Conservation (phyloP, 2,113 vertebrate genomes). For the Cryptomyrus ogoouensis region DNA sequence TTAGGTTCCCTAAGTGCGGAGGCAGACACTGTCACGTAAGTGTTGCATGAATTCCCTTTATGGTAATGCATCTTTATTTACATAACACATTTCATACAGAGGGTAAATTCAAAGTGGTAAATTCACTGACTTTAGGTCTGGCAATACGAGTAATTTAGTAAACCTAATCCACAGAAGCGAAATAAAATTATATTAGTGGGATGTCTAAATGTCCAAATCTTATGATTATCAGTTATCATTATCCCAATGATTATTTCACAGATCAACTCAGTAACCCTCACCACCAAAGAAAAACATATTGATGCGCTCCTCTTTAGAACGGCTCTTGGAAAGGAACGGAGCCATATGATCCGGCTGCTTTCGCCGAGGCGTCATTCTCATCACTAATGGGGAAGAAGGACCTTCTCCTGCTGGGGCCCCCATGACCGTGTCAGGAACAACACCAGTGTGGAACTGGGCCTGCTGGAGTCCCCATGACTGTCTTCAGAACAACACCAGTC, state of each 20-base stretch:
- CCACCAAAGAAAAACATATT: no score
- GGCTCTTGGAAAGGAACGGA: no score
- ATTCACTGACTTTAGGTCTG: not conserved
- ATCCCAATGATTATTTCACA: not conserved
- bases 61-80: no score
- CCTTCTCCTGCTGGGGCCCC: not conserved
- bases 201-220: not conserved
- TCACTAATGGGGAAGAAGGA: not conserved
- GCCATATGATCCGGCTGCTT: not conserved
- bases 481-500: not conserved
- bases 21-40: no score
- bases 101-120: not conserved
- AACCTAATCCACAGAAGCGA: not conserved
- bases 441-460: no score
- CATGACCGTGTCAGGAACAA: no score
- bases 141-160: not conserved
- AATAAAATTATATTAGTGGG: not conserved
- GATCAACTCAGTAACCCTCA: not conserved
- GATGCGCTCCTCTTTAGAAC: no score
- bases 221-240: not conserved
- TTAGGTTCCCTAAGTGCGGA: no score
- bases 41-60: no score
- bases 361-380: not conserved
- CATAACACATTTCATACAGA: not conserved
- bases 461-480: not conserved